Conservation (phyloP, 1,140 invertebrate species). For the Trichomalopsis sarcophagae region DNA sequence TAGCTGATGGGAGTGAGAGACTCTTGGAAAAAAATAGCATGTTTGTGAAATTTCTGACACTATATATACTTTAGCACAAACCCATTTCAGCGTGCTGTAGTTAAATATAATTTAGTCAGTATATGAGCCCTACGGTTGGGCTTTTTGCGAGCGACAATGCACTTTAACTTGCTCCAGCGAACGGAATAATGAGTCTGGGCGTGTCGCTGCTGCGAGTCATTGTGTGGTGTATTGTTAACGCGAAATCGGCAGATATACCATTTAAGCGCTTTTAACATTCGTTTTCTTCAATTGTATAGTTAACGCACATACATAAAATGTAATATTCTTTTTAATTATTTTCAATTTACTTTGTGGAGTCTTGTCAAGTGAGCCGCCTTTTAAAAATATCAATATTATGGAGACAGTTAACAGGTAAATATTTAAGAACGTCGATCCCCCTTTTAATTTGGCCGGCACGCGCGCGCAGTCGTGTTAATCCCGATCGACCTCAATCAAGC, state of each 20-base stretch:
- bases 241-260: neutral
- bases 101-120: neutral
- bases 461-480: neutral
- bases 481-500: neutral
- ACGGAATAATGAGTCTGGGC: slow-evolving; percentile 27
- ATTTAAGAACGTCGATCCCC: neutral
- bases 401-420: neutral
- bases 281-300: neutral
- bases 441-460: neutral
- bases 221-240: neutral
- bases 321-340: too few species aligned
- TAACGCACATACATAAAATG: neutral
- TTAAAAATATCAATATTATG: too few species aligned
- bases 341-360: too few species aligned
- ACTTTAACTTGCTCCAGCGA: slow-evolving; percentile 29
- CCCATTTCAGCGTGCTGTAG: neutral
- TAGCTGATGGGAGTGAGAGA: neutral
- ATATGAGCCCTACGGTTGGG: neutral
- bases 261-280: neutral
- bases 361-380: too few species aligned
- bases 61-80: neutral
- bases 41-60: neutral
- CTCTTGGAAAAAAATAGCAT: neutral
- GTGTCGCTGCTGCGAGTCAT: slow-evolving; percentile 26
- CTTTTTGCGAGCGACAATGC: slow-evolving; percentile 9